Percentiles rank a stretch among this genome's conserved stretches.
These are phyloP conservation scores for Scrobipalpa atriplicella DNA, from an alignment of 2,888 invertebrate genomes.

Conservation along the genomic window DNA sequence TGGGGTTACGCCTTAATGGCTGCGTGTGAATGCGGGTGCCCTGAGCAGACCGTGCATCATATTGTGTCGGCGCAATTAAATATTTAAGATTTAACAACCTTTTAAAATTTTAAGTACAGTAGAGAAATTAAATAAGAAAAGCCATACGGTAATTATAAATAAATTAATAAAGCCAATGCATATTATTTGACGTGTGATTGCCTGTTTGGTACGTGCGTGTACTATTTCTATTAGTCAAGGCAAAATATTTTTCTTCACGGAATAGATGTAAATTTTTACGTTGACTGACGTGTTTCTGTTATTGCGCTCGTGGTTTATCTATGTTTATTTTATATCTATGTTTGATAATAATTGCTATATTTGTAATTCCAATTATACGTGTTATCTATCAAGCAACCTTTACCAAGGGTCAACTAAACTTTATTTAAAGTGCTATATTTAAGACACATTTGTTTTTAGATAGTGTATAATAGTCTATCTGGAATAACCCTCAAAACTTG, in stretches of 20 bases:
- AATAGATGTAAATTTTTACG: not conserved
- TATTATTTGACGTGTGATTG: not conserved
- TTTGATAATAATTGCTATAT: not conserved
- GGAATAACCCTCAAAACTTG: no score
- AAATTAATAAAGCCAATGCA: not conserved
- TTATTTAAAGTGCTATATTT: no score
- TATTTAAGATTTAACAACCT: no score
- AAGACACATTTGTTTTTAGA: not conserved
- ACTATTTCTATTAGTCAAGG: not conserved
- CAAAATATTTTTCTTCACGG: not conserved
- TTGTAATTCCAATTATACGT: not conserved
- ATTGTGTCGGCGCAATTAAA: no score
- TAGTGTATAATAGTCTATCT: no score
- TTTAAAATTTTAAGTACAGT: no score
- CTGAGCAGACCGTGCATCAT: no score
- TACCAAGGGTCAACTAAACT: not conserved
- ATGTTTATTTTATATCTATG: not conserved
- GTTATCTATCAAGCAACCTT: not conserved
- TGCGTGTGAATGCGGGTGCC: no score
- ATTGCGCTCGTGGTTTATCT: not conserved
- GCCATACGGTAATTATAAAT: no score
- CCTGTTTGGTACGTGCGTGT: not conserved
- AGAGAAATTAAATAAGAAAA: no score
- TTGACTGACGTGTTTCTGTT: not conserved
- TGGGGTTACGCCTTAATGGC: no score